Conservation (phyloP, 1,140 invertebrate species). For the Drosophila albomicans region DNA sequence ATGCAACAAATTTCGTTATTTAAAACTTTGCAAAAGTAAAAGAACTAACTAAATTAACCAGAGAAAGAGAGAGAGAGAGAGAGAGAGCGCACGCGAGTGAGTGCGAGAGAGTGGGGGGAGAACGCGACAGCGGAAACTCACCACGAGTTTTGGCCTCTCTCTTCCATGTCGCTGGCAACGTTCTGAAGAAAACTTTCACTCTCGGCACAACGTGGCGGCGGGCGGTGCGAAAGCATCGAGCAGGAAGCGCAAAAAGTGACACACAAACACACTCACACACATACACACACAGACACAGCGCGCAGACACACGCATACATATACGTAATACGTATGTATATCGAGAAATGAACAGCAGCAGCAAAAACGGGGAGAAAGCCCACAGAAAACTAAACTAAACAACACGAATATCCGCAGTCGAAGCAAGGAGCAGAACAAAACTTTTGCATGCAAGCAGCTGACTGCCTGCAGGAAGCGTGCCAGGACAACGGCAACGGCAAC, state of each 20-base stretch:
- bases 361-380: slow-evolving; percentile 39
- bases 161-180: slow-evolving; percentile 12
- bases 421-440: slow-evolving; percentile 36
- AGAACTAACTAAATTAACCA: slow-evolving; percentile 31
- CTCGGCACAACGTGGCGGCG: slow-evolving; percentile 78
- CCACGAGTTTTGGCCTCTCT: slow-evolving; percentile 26
- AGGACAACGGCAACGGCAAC: slow-evolving; percentile 36
- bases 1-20: slow-evolving; percentile 28
- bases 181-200: slow-evolving; percentile 66
- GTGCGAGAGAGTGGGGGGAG: not conserved
- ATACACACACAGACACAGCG: slow-evolving; percentile 15
- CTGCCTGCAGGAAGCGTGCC: slow-evolving; percentile 71
- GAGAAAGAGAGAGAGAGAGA: slow-evolving; percentile 7
- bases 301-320: slow-evolving; percentile 1
- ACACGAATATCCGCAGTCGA: slow-evolving; percentile 50
- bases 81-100: slow-evolving; percentile 1
- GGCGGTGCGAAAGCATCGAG: slow-evolving; percentile 62
- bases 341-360: slow-evolving; percentile 15
- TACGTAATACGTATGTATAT: too few species aligned
- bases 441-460: slow-evolving; percentile 69
- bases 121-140: slow-evolving; percentile 31
- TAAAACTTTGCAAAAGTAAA: slow-evolving; percentile 22
- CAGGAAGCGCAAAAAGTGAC: slow-evolving; percentile 79
- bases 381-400: slow-evolving; percentile 51
- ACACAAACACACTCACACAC: slow-evolving; percentile 46